Conservation (phyloP, 2,113 vertebrate genomes). For the Haemorhous mexicanus region DNA sequence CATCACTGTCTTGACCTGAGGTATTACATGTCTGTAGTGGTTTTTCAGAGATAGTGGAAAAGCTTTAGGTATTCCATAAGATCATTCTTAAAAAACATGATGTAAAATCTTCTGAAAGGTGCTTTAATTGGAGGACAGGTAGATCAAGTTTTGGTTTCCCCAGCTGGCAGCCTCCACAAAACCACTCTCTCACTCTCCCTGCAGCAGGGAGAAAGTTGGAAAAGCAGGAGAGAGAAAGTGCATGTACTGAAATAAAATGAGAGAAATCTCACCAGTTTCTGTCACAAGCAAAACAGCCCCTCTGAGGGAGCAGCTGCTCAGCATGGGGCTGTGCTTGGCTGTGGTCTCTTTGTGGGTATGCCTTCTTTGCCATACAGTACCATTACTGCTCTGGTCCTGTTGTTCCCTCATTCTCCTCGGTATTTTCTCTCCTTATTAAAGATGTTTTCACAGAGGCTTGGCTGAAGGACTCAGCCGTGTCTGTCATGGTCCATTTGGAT, state of each 20-base stretch:
- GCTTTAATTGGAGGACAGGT: background rate
- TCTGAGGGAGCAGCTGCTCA: background rate
- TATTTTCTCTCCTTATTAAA: background rate
- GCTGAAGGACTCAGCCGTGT: background rate
- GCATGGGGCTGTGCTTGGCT: accelerated
- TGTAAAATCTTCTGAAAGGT: background rate
- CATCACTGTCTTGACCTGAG: background rate
- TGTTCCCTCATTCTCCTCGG: background rate
- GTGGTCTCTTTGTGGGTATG: too few relatives aligned
- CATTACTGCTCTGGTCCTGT: accelerated
- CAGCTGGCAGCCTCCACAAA: background rate
- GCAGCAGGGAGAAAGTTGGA: background rate
- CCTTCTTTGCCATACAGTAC: background rate
- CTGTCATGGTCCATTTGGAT: background rate
- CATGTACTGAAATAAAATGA: background rate
- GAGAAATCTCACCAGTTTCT: background rate
- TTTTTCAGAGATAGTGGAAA: background rate
- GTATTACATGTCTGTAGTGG: background rate
- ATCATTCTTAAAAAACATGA: background rate
- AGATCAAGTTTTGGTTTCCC: background rate
- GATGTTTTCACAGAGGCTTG: background rate
- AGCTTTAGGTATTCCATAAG: background rate
- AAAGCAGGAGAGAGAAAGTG: background rate
- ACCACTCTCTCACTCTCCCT: accelerated
- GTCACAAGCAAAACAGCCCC: background rate